phyloP scores from a whole-genome alignment of 2,888 invertebrate genomes.

The Habroteleia sp. region DNA sequence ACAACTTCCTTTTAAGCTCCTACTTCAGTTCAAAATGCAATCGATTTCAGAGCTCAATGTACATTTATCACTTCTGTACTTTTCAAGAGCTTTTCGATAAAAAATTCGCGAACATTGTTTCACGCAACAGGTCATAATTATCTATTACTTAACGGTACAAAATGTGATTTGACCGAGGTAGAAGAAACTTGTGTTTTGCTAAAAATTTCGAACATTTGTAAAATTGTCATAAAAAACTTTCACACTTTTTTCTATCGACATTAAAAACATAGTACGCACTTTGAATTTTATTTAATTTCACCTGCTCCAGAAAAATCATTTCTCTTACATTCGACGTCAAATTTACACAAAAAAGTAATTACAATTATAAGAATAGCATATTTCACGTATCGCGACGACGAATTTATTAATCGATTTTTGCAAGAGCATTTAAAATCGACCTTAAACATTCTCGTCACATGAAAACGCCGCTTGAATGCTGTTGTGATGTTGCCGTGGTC shows the following conservation, averaged over 20 bases:
- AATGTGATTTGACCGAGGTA: too few species aligned
- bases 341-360: too few species aligned
- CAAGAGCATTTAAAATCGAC: background rate
- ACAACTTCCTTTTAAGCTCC: background rate
- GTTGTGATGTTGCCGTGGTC: conserved; percentile 37
- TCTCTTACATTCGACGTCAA: too few species aligned
- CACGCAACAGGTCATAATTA: too few species aligned
- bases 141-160: conserved; percentile 29
- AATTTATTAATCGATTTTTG: too few species aligned
- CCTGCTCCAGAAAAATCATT: conserved; percentile 5
- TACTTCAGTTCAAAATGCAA: background rate
- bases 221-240: conserved; percentile 39
- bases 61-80: too few species aligned
- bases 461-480: conserved; percentile 16
- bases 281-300: conserved; percentile 5
- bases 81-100: conserved; percentile 8
- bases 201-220: conserved; percentile 17
- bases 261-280: conserved; percentile 37
- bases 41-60: too few species aligned
- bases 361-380: too few species aligned
- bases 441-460: conserved; percentile 2
- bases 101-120: conserved; percentile 1
- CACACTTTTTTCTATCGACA: conserved; percentile 47
- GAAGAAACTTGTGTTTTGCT: conserved; percentile 1
- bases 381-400: too few species aligned